Percentiles rank a stretch among this genome's conserved stretches.
Evolutionary conservation across 2,113 vertebrate genomes (phyloP).

Genomic region (Tachycineta bicolor): DNA sequence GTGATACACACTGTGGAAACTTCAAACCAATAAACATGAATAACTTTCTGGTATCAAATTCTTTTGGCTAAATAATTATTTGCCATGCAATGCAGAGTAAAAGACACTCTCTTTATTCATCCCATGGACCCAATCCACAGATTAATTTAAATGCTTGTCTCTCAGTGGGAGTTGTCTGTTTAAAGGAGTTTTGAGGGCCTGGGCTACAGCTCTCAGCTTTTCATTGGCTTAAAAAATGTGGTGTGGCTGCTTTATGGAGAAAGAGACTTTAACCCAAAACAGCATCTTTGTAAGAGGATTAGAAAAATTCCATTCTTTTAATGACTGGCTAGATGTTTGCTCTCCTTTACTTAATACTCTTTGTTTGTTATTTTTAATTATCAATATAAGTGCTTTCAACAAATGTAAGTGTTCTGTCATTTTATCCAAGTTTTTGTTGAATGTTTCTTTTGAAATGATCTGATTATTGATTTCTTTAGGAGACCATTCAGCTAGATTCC

Average conservation of each 20-base stretch:
- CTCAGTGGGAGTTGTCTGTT: slow-evolving; percentile 35
- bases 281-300: slow-evolving; percentile 72
- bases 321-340: slow-evolving; percentile 54
- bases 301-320: slow-evolving; percentile 69
- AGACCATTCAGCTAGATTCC: not conserved
- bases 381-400: slow-evolving; percentile 45
- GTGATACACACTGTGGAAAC: slow-evolving; percentile 1
- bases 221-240: slow-evolving; percentile 55
- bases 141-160: slow-evolving; percentile 37
- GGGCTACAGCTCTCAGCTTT: not conserved
- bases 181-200: slow-evolving; percentile 37
- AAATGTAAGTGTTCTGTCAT: slow-evolving; percentile 38
- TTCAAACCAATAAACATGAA: not conserved
- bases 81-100: not conserved
- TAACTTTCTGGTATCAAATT: slow-evolving; percentile 9
- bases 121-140: not conserved
- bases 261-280: slow-evolving; percentile 60
- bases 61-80: slow-evolving; percentile 23
- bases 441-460: slow-evolving; percentile 21
- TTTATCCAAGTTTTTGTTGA: slow-evolving; percentile 28
- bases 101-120: slow-evolving; percentile 13
- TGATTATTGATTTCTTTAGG: slow-evolving; percentile 33
- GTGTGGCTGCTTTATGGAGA: slow-evolving; percentile 45
- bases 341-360: slow-evolving; percentile 47
- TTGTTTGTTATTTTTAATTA: slow-evolving; percentile 57